A percentile compares a stretch with the other conserved stretches of the same genome.
Evolutionary conservation across 2,888 invertebrate species (phyloP).

Genomic region (Theodoxus fluviatilis): DNA sequence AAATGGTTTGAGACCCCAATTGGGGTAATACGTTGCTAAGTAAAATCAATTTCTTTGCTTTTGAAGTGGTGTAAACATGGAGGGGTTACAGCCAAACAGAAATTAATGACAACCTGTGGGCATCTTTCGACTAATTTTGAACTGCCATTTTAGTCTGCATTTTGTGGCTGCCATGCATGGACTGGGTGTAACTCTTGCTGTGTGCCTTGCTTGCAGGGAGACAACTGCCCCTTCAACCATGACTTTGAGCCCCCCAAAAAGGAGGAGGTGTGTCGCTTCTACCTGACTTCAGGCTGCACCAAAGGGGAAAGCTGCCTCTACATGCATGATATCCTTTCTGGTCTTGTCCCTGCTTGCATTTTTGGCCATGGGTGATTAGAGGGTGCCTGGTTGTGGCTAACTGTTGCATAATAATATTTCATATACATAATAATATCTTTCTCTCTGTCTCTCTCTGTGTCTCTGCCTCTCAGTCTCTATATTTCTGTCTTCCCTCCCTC

Average conservation of each 20-base stretch:
- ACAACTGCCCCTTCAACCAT: conserved; percentile 87
- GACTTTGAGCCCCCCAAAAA: conserved; percentile 83
- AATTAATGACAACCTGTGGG: neutral
- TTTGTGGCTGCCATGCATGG: neutral
- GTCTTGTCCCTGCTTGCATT: neutral
- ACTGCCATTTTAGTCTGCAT: neutral
- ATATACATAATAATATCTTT: neutral
- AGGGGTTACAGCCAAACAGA: too few species aligned
- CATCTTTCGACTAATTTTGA: neutral
- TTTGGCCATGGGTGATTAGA: neutral
- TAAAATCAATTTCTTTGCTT: too few species aligned
- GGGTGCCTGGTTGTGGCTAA: too few species aligned
- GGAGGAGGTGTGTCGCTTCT: conserved; percentile 95
- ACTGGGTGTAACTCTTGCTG: neutral
- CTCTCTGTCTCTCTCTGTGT: neutral
- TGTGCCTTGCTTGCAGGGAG: conserved; percentile 70
- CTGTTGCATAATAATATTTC: neutral
- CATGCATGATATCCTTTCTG: conserved; percentile 75
- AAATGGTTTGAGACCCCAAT: too few species aligned
- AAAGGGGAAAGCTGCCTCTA: conserved; percentile 94
- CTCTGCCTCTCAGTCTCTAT: neutral
- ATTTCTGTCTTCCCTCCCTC: too few species aligned
- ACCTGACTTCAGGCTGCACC: conserved; percentile 92
- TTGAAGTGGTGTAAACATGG: too few species aligned
- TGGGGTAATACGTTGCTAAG: too few species aligned